phyloP scores from a whole-genome alignment of 2,113 vertebrate genomes.

The Muntiacus reevesi region DNA sequence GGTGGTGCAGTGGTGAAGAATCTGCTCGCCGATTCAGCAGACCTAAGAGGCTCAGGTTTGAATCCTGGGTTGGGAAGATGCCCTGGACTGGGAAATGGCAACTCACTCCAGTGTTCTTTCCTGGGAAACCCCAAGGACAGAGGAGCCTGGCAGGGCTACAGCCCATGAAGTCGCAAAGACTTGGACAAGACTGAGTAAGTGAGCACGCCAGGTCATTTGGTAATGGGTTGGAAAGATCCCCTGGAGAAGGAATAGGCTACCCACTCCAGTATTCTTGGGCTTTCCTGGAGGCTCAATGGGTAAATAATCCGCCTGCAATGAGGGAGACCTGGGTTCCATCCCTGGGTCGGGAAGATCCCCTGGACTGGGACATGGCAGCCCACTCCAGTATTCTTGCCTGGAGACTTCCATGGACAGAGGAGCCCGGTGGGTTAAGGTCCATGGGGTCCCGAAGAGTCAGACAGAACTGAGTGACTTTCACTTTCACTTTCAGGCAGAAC shows the following conservation, averaged over 20 bases:
- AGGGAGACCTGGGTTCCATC: neutral
- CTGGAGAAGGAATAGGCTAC: neutral
- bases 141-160: neutral
- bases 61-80: neutral
- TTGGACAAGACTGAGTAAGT: rapidly evolving
- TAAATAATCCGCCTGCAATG: neutral
- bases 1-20: neutral
- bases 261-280: neutral
- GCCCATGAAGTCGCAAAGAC: rapidly evolving
- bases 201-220: rapidly evolving
- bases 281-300: neutral
- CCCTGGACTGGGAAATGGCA: neutral
- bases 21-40: rapidly evolving
- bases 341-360: rapidly evolving
- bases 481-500: neutral
- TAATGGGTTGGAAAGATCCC: neutral
- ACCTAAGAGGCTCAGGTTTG: rapidly evolving
- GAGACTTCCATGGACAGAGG: neutral
- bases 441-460: neutral
- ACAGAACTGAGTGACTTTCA: neutral
- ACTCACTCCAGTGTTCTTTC: neutral
- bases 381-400: neutral
- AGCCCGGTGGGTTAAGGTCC: neutral
- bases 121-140: neutral
- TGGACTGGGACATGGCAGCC: neutral